Evolutionary conservation across 2,888 invertebrate genomes (phyloP).

Genomic region (Quadroppia sp.): DNA sequence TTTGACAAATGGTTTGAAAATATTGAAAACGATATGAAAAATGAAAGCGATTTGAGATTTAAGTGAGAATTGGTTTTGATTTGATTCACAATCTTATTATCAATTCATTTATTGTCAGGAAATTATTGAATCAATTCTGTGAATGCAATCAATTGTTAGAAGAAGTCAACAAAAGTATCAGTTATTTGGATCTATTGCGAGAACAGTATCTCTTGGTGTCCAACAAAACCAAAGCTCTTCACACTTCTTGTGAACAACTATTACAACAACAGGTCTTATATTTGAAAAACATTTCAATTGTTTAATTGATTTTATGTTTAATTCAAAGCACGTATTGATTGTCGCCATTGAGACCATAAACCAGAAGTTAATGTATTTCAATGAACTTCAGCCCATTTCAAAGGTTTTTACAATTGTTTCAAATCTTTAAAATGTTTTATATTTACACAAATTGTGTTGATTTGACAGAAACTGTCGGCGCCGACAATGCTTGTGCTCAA

Average conservation of each 20-base stretch:
- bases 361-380: constrained; percentile 75
- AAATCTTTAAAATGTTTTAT: constrained; percentile 6
- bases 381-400: constrained; percentile 73
- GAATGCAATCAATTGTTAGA: constrained; percentile 52
- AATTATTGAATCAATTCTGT: constrained; percentile 48
- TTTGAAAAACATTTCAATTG: constrained; percentile 16
- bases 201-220: constrained; percentile 80
- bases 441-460: constrained; percentile 7
- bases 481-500: constrained; percentile 76
- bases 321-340: constrained; percentile 66
- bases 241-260: constrained; percentile 84
- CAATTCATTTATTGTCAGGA: neutral
- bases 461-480: constrained; percentile 66
- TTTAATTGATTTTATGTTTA: constrained; percentile 43
- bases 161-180: constrained; percentile 67
- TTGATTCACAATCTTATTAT: neutral
- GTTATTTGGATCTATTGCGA: constrained; percentile 67
- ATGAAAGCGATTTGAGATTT: constrained; percentile 17
- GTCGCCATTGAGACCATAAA: constrained; percentile 73
- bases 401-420: constrained; percentile 50
- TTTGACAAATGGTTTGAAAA: constrained; percentile 33
- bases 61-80: neutral
- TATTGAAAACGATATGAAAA: constrained; percentile 9
- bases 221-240: constrained; percentile 84
- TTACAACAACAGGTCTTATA: constrained; percentile 68